These are phyloP conservation scores for Heterodera carotae DNA, from an alignment of 1,140 invertebrate species.

Conservation along the genomic window DNA sequence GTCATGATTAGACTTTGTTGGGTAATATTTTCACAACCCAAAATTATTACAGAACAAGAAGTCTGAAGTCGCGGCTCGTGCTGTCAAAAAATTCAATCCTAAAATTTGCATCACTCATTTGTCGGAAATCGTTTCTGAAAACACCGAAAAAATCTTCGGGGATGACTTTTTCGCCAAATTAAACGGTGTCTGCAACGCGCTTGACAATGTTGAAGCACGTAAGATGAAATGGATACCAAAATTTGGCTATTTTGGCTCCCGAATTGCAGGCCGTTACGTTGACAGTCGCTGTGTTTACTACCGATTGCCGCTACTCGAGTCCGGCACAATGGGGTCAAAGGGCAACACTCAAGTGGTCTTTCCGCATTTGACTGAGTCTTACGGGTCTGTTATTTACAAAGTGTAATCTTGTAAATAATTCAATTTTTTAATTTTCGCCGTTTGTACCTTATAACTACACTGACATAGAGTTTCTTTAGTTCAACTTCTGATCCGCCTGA, in stretches of 20 bases:
- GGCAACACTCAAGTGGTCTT: slow-evolving; percentile 83
- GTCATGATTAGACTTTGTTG: slow-evolving; percentile 14
- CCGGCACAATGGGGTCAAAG: slow-evolving; percentile 96
- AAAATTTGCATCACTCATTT: slow-evolving; percentile 81
- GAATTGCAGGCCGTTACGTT: slow-evolving; percentile 79
- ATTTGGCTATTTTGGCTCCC: not conserved
- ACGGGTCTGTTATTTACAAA: too few species aligned
- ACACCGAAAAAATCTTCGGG: slow-evolving; percentile 90
- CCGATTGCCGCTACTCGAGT: slow-evolving; percentile 90
- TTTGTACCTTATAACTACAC: too few species aligned
- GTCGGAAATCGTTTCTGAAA: slow-evolving; percentile 88
- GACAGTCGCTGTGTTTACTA: slow-evolving; percentile 96
- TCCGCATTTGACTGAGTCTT: slow-evolving; percentile 64
- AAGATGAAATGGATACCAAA: not conserved
- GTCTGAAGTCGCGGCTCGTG: slow-evolving; percentile 81
- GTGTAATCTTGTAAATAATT: too few species aligned
- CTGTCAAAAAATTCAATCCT: slow-evolving; percentile 82
- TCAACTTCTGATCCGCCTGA: slow-evolving; percentile 97
- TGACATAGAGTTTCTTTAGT: too few species aligned
- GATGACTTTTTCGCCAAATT: slow-evolving; percentile 90
- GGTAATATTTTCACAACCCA: not conserved
- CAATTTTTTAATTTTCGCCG: too few species aligned
- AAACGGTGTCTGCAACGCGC: slow-evolving; percentile 91
- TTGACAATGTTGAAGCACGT: slow-evolving; percentile 95
- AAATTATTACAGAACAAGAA: slow-evolving; percentile 76